A percentile compares a stretch with the other conserved stretches of the same genome.
These are phyloP conservation scores for Nesidiocoris tenuis DNA, from an alignment of 2,888 invertebrate species.

Conservation along the genomic window DNA sequence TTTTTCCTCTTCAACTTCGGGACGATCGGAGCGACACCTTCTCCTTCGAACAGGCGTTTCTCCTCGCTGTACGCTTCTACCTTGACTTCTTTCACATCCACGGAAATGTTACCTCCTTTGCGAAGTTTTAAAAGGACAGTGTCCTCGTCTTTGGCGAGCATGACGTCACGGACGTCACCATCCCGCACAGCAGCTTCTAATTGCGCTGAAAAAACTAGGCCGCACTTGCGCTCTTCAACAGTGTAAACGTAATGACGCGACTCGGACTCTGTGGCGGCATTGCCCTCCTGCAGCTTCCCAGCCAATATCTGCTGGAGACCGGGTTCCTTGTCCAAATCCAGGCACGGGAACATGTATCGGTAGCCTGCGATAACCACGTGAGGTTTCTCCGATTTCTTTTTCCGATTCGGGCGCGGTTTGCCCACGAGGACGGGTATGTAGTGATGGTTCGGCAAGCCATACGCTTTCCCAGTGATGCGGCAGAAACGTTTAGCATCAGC, in stretches of 20 bases:
- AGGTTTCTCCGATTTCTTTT: constrained; percentile 50
- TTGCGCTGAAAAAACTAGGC: constrained; percentile 70
- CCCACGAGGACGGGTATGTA: constrained; percentile 74
- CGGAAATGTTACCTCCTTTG: constrained; percentile 71
- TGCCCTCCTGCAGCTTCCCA: constrained; percentile 19
- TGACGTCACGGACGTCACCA: constrained; percentile 73
- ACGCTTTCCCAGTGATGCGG: constrained; percentile 75
- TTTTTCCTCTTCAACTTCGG: constrained; percentile 51
- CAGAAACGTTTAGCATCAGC: constrained; percentile 79
- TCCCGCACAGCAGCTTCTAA: constrained; percentile 75
- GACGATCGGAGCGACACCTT: constrained; percentile 56
- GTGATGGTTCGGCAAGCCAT: constrained; percentile 71
- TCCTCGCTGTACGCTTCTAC: constrained; percentile 54
- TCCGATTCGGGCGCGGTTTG: constrained; percentile 51
- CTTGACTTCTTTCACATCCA: constrained; percentile 65
- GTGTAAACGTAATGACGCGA: constrained; percentile 70
- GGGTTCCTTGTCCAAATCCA: constrained; percentile 64
- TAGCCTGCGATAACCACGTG: constrained; percentile 69
- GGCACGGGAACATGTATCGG: constrained; percentile 71
- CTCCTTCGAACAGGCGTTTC: constrained; percentile 65
- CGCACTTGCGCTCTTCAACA: constrained; percentile 71
- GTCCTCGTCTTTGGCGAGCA: constrained; percentile 74
- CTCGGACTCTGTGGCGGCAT: constrained; percentile 52
- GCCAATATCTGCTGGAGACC: constrained; percentile 62
- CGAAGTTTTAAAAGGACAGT: constrained; percentile 71